phyloP scores from a whole-genome alignment of 2,113 vertebrate species.

The Daubentonia madagascariensis region DNA sequence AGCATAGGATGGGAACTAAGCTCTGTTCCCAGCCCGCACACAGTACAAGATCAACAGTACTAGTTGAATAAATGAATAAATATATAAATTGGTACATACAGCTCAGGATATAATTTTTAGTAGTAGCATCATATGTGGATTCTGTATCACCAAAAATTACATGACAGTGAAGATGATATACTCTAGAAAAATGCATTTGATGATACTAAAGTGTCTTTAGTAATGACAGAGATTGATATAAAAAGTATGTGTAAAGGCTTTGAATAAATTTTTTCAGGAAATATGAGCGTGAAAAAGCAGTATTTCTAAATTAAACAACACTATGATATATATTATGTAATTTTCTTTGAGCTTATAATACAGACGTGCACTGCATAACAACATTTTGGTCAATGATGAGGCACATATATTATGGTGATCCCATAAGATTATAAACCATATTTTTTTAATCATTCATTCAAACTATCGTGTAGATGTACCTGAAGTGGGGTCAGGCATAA shows the following conservation, averaged over 20 bases:
- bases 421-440: background rate
- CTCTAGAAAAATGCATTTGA: background rate
- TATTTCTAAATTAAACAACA: background rate
- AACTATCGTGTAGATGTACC: background rate
- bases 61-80: background rate
- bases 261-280: background rate
- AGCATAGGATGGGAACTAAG: no score
- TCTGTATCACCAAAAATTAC: background rate
- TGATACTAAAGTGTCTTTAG: background rate
- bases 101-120: background rate
- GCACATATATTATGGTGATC: background rate
- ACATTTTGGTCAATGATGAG: background rate
- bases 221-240: background rate
- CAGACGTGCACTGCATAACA: background rate
- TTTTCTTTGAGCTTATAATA: background rate
- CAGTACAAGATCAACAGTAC: background rate
- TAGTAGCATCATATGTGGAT: background rate
- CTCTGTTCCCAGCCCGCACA: background rate
- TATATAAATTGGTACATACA: no score
- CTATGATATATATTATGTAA: background rate
- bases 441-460: background rate
- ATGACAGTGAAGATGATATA: background rate
- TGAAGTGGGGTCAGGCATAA: background rate
- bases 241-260: background rate
- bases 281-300: background rate